Conservation (phyloP, 2,888 invertebrate species). For the Epistrophe grossulariae region DNA sequence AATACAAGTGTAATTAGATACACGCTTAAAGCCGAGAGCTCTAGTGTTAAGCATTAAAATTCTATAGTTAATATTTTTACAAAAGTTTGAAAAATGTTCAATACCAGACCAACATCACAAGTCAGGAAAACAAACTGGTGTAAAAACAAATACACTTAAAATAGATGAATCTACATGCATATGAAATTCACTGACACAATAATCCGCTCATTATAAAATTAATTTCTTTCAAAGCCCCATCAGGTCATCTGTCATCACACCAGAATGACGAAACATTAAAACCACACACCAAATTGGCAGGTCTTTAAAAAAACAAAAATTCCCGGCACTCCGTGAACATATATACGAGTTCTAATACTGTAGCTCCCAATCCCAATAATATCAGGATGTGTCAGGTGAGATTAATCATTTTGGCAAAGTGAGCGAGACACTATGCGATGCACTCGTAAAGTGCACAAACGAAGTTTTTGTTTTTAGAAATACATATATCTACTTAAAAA, state of each 20-base stretch:
- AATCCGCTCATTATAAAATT: constrained; percentile 23
- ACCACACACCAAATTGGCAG: constrained; percentile 54
- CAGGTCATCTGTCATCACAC: constrained; percentile 53
- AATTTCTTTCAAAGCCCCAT: constrained; percentile 46
- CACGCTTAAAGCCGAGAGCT: no score
- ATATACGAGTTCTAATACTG: background rate
- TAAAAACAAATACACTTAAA: background rate
- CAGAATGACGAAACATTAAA: constrained; percentile 57
- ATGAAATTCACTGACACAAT: constrained; percentile 16
- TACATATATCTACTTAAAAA: constrained; percentile 15
- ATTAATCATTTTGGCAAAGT: constrained; percentile 71
- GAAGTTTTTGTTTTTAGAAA: constrained; percentile 23
- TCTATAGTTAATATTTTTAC: no score
- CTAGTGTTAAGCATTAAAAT: no score
- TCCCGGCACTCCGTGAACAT: background rate
- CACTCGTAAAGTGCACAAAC: constrained; percentile 14
- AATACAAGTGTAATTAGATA: no score
- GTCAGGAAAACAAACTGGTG: background rate
- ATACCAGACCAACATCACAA: background rate
- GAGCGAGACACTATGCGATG: constrained; percentile 37
- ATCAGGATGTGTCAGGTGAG: constrained; percentile 69
- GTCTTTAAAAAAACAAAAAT: constrained; percentile 24
- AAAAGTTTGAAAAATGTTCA: background rate
- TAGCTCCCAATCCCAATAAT: constrained; percentile 36
- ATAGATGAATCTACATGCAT: background rate